phyloP scores from a whole-genome alignment of 1,140 invertebrate genomes.

The Drosophila elegans region DNA sequence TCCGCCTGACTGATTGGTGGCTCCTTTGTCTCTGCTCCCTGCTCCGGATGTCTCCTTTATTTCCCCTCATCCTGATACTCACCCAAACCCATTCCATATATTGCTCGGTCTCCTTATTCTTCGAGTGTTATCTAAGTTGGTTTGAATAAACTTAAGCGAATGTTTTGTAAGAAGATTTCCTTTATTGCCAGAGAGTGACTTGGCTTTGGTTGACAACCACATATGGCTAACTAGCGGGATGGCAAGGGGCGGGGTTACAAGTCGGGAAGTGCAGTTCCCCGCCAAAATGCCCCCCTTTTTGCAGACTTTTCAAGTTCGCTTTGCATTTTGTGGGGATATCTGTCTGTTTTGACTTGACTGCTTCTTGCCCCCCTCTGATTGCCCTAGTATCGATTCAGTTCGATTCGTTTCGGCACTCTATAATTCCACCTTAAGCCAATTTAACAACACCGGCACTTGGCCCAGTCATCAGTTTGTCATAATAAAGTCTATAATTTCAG shows the following conservation, averaged over 20 bases:
- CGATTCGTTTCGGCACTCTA: constrained; percentile 41
- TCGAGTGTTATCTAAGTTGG: constrained; percentile 79
- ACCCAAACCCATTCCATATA: not conserved
- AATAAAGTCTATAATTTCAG: constrained; percentile 78
- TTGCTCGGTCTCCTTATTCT: constrained; percentile 9
- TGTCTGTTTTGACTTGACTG: constrained; percentile 37
- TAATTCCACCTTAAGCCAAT: constrained; percentile 81
- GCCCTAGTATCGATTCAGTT: constrained; percentile 26
- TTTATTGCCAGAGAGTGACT: constrained; percentile 75
- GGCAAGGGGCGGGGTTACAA: not conserved
- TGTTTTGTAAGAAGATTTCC: constrained; percentile 84
- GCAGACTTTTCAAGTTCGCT: constrained; percentile 64
- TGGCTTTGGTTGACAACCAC: constrained; percentile 65
- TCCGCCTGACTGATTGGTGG: constrained; percentile 80
- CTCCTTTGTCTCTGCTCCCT: constrained; percentile 71
- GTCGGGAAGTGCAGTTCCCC: constrained; percentile 22
- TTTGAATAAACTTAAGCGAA: constrained; percentile 84
- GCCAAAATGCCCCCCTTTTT: constrained; percentile 3
- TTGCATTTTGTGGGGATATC: constrained; percentile 38
- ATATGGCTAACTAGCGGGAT: constrained; percentile 39
- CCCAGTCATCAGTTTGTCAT: constrained; percentile 65
- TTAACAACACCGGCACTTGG: constrained; percentile 63
- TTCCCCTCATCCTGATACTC: not conserved
- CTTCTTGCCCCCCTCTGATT: constrained; percentile 10
- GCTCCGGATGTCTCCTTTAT: constrained; percentile 38